Evolutionary conservation across 2,113 vertebrate species (phyloP), one percentile per base, ranked within the genome.

Genomic region (Spea bombifrons): DNA sequence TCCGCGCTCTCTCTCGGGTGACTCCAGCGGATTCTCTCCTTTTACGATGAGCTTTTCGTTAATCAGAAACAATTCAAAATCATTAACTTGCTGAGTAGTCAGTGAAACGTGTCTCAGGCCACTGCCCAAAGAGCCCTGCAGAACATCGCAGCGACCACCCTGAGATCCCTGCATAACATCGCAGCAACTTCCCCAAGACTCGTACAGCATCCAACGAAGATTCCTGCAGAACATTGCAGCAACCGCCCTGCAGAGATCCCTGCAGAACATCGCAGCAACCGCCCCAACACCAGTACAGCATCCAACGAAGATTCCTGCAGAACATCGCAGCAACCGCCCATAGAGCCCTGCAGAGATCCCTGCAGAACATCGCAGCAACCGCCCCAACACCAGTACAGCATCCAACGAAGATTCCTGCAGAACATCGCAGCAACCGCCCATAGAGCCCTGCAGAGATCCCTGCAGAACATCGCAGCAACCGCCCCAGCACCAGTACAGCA

Each of bases 1-100:
- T 47, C 1, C 49, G 45, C 17, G 43, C 17, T 46, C 66, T 63
- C 85, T 92, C 90, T 0, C 90, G 91, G 91, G 87, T 93, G 91
- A 75, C 84, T 92, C 16, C 17, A 3, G 6, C 49, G 30, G 16
- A 12, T 17, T 5, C 16, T 59, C 2, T 52, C 10, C 44, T 49
- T 47, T 61, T 69, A 64, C 52, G 10, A 16, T 15, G 9, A 16
- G 16, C 7, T 45, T 50, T 15, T 50, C 17, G 48, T 72, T 75
- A 77, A 78, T 65, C 44, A 8, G 9, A 50, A 53, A 71, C 69
- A 71, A 71, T 7, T 8, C 6, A 5, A 53, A 66, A 79, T 45
- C 70, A 79, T 79, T 79, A 79, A 79, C 76, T 30, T 55, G 5
- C n/a, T 9, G 17, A 30, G 61, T 7, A 17, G 5, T 30, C 61